Evolutionary conservation across 2,888 invertebrate genomes (phyloP), one percentile per base, ranked within the genome.

Genomic region (Meta bourneti): DNA sequence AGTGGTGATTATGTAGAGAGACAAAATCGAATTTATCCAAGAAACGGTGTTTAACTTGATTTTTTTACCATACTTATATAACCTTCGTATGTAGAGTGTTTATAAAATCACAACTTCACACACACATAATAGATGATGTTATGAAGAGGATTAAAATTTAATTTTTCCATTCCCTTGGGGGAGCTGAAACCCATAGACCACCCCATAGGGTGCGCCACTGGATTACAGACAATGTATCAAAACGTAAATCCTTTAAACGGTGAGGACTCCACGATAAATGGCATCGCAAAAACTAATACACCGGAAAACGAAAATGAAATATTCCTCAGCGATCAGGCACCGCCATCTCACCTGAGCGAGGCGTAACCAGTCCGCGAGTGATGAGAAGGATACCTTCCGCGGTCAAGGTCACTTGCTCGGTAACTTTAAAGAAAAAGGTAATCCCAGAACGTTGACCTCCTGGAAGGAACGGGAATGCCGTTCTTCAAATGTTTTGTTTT

Each of bases 361-460:
- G 70, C 51, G 52, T 80, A 78, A 87, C 87, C 87, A 80, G 87
- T 87, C 84, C 52, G 70, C 74, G 7, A 82, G 69, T 11, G 74
- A 70, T 20, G 20, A 70, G 19, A n/a, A 72, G 78, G 77, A 75
- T 75, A 52, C 83, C 54, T 75, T 70, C 81, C 69, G 54, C 91
- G 91, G 91, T 86, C 91, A 91, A 91, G 91, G 91, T 91, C 91
- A 91, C 69, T 51, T 71, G n/a, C 20, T 82, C 79, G 48, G 61
- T 34, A 71, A 79, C 77, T 82, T 81, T 71, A 82, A 85, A 85
- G 80, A 80, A 80, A 87, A 85, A 91, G 91, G 91, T 91, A 91
- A 91, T 75, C 49, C 48, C 19, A 91, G 91, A 86, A 16, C 91
- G 69, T 91, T 91, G 91, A 91, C 91, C 91, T 75, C 74, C 52